Conservation (phyloP, 2,797 vertebrate species). For the Lophura swinhoii region DNA sequence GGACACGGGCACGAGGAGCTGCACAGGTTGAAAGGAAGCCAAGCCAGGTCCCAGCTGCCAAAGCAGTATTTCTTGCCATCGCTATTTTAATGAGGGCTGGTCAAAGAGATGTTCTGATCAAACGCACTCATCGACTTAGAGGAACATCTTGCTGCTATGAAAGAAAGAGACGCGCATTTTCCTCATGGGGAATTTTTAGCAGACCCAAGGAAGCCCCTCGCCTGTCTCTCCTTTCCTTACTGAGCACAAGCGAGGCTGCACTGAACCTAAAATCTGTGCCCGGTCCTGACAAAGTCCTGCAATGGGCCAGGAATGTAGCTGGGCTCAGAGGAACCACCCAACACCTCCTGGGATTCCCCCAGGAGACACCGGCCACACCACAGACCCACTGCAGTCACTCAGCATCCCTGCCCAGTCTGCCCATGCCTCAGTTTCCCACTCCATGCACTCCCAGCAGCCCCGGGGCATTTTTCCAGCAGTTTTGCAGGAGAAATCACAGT, state of each 20-base stretch:
- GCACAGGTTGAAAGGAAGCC: not conserved
- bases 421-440: not conserved
- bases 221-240: not conserved
- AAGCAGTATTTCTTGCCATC: not conserved
- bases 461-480: accelerated
- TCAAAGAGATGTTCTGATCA: not conserved
- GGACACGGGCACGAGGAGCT: not conserved
- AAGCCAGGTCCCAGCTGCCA: not conserved
- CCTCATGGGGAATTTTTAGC: no score
- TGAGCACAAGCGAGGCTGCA: no score
- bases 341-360: not conserved
- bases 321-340: not conserved
- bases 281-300: not conserved
- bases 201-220: not conserved
- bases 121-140: not conserved
- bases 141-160: not conserved
- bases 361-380: not conserved
- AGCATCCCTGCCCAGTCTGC: not conserved
- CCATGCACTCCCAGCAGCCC: not conserved
- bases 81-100: not conserved
- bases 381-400: not conserved
- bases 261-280: not conserved
- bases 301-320: not conserved
- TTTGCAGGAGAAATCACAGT: not conserved
- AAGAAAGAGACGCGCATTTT: not conserved